These are phyloP conservation scores for Scaptomyza graminum DNA, from an alignment of 1,140 invertebrate species.

Conservation along the genomic window DNA sequence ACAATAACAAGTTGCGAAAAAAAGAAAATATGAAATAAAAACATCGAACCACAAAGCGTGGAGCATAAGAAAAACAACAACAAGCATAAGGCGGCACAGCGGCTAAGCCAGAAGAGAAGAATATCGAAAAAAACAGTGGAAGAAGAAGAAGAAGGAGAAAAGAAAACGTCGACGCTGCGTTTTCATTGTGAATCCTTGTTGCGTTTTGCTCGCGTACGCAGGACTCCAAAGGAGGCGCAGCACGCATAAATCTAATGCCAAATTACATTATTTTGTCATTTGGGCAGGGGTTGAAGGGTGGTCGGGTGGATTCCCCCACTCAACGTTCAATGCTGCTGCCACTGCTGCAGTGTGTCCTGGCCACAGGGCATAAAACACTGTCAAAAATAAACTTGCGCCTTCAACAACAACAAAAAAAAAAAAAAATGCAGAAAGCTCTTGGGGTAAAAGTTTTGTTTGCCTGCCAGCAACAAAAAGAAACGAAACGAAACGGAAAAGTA, in stretches of 20 bases:
- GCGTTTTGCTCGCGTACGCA: slow-evolving; percentile 21
- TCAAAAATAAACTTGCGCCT: slow-evolving; percentile 75
- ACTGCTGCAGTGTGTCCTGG: slow-evolving; percentile 64
- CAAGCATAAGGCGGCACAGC: slow-evolving; percentile 29
- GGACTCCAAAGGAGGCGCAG: slow-evolving; percentile 64
- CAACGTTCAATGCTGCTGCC: neutral
- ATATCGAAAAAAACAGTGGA: no score
- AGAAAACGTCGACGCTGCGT: slow-evolving; percentile 74
- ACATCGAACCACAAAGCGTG: slow-evolving; percentile 34
- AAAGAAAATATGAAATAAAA: slow-evolving; percentile 40
- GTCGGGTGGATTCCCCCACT: neutral
- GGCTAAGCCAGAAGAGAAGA: slow-evolving; percentile 6
- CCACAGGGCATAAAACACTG: slow-evolving; percentile 77
- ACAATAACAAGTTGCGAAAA: slow-evolving; percentile 34
- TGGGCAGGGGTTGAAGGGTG: slow-evolving; percentile 12
- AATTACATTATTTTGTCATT: slow-evolving; percentile 84
- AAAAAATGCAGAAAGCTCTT: slow-evolving; percentile 80
- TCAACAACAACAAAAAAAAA: slow-evolving; percentile 36
- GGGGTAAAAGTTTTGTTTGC: slow-evolving; percentile 68
- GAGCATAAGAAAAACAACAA: slow-evolving; percentile 30
- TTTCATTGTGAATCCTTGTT: slow-evolving; percentile 35
- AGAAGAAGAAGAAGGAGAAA: slow-evolving; percentile 27
- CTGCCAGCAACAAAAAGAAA: slow-evolving; percentile 3
- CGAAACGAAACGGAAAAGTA: slow-evolving; percentile 45
- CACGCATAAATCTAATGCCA: slow-evolving; percentile 81